These are phyloP conservation scores for Plutella xylostella DNA, from an alignment of 2,888 invertebrate species.

Conservation along the genomic window DNA sequence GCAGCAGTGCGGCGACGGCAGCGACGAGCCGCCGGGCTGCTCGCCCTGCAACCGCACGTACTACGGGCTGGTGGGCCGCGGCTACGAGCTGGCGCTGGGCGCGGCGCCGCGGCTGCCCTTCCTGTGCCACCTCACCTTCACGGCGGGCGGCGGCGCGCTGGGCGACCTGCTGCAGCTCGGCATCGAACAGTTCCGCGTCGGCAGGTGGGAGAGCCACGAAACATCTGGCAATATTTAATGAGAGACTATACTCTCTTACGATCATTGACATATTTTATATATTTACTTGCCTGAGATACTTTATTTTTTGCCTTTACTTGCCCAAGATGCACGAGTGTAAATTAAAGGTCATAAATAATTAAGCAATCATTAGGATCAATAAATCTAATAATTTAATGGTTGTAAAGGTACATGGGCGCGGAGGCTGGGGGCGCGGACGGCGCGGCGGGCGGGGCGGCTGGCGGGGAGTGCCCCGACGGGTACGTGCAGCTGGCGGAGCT, in stretches of 20 bases:
- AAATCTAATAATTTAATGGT: no score
- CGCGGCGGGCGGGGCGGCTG: slow-evolving; percentile 72
- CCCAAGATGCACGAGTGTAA: no score
- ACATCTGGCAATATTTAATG: no score
- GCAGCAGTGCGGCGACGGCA: slow-evolving; percentile 87
- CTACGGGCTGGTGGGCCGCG: slow-evolving; percentile 87
- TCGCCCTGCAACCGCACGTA: slow-evolving; percentile 92
- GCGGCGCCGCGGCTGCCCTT: slow-evolving; percentile 85
- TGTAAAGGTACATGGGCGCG: no score
- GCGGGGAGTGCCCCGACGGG: slow-evolving; percentile 87
- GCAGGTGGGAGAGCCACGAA: no score
- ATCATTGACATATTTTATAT: no score
- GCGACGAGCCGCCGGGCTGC: slow-evolving; percentile 86
- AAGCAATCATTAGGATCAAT: no score
- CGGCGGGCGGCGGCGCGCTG: slow-evolving; percentile 88
- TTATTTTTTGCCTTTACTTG: no score
- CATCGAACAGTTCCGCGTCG: slow-evolving; percentile 90
- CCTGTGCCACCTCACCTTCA: slow-evolving; percentile 91
- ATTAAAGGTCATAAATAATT: no score
- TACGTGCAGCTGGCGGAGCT: slow-evolving; percentile 90
- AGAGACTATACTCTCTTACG: no score
- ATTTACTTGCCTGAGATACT: no score
- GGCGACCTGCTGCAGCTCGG: slow-evolving; percentile 91
- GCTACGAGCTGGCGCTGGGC: slow-evolving; percentile 82
- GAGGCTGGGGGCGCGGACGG: no score